A percentile compares a stretch with the other conserved stretches of the same genome.
Evolutionary conservation across 1,140 invertebrate genomes (phyloP).

Genomic region (Ceratitis capitata): DNA sequence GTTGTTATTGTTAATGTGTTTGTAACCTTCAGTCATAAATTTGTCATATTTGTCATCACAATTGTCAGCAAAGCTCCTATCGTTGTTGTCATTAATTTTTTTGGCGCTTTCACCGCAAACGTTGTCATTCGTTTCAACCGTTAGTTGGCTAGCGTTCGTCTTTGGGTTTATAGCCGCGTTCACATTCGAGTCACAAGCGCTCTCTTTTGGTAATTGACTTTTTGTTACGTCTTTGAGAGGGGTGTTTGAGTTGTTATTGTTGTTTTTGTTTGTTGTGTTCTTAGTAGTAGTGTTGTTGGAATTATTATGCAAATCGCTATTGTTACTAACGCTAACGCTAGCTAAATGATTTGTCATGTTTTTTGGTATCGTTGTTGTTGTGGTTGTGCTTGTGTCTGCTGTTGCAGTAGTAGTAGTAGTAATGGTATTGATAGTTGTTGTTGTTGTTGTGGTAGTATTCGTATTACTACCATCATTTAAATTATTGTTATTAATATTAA

Average conservation of each 20-base stretch:
- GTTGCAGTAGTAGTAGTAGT: not conserved
- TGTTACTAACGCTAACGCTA: not conserved
- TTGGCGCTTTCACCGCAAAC: conserved; percentile 38
- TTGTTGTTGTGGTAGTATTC: conserved; percentile 43
- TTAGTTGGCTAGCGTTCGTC: no score
- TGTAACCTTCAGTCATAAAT: not conserved
- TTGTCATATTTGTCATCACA: conserved; percentile 5
- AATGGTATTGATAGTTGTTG: conserved; percentile 44
- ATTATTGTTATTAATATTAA: conserved; percentile 48
- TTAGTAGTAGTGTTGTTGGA: conserved; percentile 17
- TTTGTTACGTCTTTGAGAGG: not conserved
- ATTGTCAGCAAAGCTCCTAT: not conserved
- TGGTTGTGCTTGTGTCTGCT: conserved; percentile 38
- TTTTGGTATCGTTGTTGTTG: conserved; percentile 32
- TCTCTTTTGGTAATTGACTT: not conserved
- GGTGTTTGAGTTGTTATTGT: conserved; percentile 2
- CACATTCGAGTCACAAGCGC: not conserved
- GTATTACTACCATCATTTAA: conserved; percentile 49
- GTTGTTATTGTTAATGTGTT: no score
- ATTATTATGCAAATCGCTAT: conserved; percentile 40
- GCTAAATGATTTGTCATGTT: conserved; percentile 39
- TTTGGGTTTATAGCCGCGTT: not conserved
- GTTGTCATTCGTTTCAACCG: not conserved
- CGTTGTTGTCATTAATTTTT: conserved; percentile 39
- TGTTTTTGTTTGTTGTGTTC: conserved; percentile 1